A percentile compares a stretch with the other conserved stretches of the same genome.
Conservation (phyloP, 2,797 vertebrate species). For the Semaprochilodus insignis region DNA sequence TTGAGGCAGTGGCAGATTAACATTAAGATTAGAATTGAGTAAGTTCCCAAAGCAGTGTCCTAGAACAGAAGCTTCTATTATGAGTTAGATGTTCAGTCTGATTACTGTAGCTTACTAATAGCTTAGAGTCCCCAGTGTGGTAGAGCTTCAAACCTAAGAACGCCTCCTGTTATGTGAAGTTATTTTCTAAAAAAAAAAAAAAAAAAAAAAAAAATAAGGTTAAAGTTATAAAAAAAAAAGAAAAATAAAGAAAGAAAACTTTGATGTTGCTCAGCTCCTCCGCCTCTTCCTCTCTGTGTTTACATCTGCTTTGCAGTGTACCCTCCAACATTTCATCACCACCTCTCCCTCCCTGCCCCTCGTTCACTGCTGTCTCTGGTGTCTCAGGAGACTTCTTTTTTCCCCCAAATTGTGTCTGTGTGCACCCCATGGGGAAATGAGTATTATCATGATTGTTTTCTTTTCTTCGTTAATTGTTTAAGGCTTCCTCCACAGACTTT, state of each 20-base stretch:
- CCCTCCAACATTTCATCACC: background rate
- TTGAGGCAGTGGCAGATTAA: too few species aligned
- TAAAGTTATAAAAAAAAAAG: too few species aligned
- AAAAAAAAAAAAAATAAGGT: background rate
- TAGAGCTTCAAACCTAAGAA: background rate
- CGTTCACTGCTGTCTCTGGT: background rate
- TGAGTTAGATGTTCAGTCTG: background rate
- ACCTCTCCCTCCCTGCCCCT: background rate
- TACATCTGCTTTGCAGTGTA: conserved; percentile 4
- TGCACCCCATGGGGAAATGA: background rate
- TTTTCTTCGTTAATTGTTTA: background rate
- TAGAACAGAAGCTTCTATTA: background rate
- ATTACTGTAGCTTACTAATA: background rate
- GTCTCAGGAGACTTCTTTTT: background rate
- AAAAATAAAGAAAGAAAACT: too few species aligned
- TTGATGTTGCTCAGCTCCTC: background rate
- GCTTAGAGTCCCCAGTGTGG: background rate
- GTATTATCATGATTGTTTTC: background rate
- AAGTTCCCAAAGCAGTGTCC: background rate
- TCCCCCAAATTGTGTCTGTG: background rate
- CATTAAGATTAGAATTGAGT: background rate
- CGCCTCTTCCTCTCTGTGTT: background rate
- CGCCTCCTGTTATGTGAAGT: background rate
- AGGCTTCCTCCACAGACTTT: background rate
- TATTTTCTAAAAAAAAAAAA: background rate